Conservation (phyloP, 2,888 invertebrate genomes). For the Plagodis dolabraria region DNA sequence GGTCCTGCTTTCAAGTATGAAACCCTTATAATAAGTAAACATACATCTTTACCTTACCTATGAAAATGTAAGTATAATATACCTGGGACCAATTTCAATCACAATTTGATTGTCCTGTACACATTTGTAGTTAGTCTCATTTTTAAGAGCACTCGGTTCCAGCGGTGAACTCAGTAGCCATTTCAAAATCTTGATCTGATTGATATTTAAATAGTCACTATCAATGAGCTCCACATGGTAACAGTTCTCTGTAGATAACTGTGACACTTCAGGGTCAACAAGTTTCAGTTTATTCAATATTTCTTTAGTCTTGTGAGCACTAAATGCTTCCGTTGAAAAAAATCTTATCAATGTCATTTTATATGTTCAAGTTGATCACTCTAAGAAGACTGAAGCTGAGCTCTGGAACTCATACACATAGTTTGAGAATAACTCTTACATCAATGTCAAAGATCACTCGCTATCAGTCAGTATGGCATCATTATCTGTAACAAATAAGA, state of each 20-base stretch:
- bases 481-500: slow-evolving; percentile 67
- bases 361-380: slow-evolving; percentile 40
- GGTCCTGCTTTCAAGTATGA: no score
- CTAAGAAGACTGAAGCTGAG: slow-evolving; percentile 45
- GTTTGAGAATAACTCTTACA: slow-evolving; percentile 61
- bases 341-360: slow-evolving; percentile 85
- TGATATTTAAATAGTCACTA: slow-evolving; percentile 78
- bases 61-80: slow-evolving; percentile 30
- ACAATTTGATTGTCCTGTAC: slow-evolving; percentile 73
- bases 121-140: slow-evolving; percentile 77
- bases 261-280: slow-evolving; percentile 73
- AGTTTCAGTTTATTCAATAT: slow-evolving; percentile 82
- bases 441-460: slow-evolving; percentile 77
- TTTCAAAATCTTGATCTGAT: slow-evolving; percentile 87
- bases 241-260: slow-evolving; percentile 90
- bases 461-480: slow-evolving; percentile 53
- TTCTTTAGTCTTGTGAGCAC: slow-evolving; percentile 84
- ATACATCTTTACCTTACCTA: no score
- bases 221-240: slow-evolving; percentile 89
- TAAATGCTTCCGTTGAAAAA: slow-evolving; percentile 86
- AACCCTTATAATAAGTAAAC: no score
- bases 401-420: slow-evolving; percentile 36
- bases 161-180: slow-evolving; percentile 93
- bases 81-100: slow-evolving; percentile 96
- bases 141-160: slow-evolving; percentile 83